Evolutionary conservation across 2,113 vertebrate genomes (phyloP), one percentile per base, ranked within the genome.

Genomic region (Camarhynchus parvulus): DNA sequence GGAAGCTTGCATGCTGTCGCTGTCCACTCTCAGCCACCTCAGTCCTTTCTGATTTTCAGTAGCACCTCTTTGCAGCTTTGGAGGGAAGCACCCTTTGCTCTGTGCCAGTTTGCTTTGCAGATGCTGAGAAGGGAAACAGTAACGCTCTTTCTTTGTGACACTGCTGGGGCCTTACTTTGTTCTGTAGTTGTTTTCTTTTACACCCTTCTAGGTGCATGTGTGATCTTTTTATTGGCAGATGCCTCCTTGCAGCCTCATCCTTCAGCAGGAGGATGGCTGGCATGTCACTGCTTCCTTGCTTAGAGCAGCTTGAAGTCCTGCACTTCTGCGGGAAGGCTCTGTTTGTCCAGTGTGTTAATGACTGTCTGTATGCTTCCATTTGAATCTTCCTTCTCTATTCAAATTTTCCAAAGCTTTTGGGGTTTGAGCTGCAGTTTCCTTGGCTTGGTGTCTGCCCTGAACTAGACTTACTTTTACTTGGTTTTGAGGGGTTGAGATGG

Each of bases 61-160:
- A 73, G 33, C 42, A 77, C 56, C 35, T 89, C 70, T 97, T 64
- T 84, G 76, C 49, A 72, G 1, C 80, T 64, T 73, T 86, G 87
- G 27, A 92, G 56, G 35, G 49, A 77, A 77, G 13, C 73, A 87
- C 47, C 50, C 78, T 41, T 2, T 5, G 81, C 68, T 78, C 15
- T 5, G 30, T 30, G 58, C 95, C n/a, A 46, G 93, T 79, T 92
- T 86, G 69, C 90, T 97, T 97, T 96, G 72, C 49, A 93, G 30
- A 27, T 83, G 89, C 86, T 73, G 69, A 9, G 16, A 77, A 83
- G 55, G 67, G 83, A 66, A 83, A 68, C 6, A 46, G 88, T 84
- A 66, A 81, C 3, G 19, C 44, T 90, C 39, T 68, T 59, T 17
- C 67, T 75, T 35, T 55, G 52, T 72, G 64, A 35, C 39, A 62